Evolutionary conservation across 2,797 vertebrate genomes (phyloP), one percentile per base, ranked within the genome.

Genomic region (Propithecus perrieri): DNA sequence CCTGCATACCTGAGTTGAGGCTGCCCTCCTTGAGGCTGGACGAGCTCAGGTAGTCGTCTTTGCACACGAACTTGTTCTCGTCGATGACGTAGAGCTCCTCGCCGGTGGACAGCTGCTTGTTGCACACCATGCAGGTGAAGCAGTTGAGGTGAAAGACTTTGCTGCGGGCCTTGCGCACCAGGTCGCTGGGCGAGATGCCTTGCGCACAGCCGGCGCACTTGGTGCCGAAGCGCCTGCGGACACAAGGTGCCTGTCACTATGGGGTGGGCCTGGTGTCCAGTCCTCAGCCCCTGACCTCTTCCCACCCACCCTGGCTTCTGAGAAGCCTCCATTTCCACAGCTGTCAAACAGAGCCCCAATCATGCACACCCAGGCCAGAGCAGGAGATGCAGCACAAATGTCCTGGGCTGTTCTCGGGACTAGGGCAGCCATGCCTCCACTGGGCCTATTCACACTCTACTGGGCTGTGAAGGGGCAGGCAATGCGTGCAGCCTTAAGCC

Each of bases 141-240:
- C 99, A 99, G 99, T 99, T 99, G 97, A 99, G 99, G 95, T 99
- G 99, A 86, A 99, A 99, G 96, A 99, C 99, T 98, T 99, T 99
- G 98, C 98, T 99, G 96, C 99, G 99, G 7, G 99, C 99, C 98
- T 99, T 99, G 41, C 99, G 99, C 81, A 99, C 99, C 94, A 99
- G 98, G 98, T 99, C 99, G 75, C 99, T 99, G 6, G 99, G 99
- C 0, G 99, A 99, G 98, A 99, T 99, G 63, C 99, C 99, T 97
- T 99, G 99, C 22, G 99, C 99, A 11, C 99, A 99, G 79, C 99
- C 99, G 0, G 99, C 99, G 90, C 99, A 99, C 97, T 99, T 99
- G 1, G 99, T 99, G 97, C 99, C 99, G 92, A 99, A 99, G 94
- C 99, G 99, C 99, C 99, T 99, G 98, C 71, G 84, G 93, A 95